phyloP scores from a whole-genome alignment of 2,113 vertebrate species.

The Panthera tigris region DNA sequence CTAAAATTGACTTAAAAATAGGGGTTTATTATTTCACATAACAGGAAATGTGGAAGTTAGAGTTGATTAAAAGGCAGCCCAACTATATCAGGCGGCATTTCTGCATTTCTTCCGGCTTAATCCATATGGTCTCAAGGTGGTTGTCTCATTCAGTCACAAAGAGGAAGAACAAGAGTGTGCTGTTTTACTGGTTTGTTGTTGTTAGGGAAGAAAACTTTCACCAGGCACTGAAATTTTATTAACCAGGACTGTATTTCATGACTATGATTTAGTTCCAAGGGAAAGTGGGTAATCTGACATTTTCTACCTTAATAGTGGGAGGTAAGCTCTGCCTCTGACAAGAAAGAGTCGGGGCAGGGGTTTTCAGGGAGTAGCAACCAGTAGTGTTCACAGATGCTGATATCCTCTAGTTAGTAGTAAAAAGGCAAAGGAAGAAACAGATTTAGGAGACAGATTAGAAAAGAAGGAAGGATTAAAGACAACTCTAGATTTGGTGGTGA shows the following conservation, averaged over 20 bases:
- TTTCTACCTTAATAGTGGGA: not conserved
- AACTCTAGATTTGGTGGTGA: not conserved
- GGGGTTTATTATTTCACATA: not conserved
- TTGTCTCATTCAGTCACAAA: not conserved
- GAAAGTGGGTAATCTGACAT: not conserved
- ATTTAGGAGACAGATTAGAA: conserved; percentile 14
- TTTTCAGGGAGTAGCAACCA: not conserved
- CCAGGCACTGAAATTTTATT: not conserved
- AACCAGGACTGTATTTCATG: not conserved
- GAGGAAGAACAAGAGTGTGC: not conserved
- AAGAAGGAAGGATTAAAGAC: conserved; percentile 17
- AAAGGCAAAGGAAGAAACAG: conserved; percentile 25
- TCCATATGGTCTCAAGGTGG: not conserved
- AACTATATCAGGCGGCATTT: not conserved
- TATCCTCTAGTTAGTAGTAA: not conserved
- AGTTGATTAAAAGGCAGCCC: not conserved
- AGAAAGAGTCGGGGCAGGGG: not conserved
- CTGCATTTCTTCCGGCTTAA: not conserved
- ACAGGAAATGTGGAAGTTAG: conserved; percentile 26
- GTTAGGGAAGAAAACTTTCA: conserved; percentile 30
- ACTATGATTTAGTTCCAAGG: not conserved
- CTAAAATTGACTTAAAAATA: not conserved
- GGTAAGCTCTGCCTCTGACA: not conserved
- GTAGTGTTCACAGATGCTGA: not conserved
- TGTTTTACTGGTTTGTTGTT: not conserved